A percentile compares a stretch with the other conserved stretches of the same genome.
phyloP scores from a whole-genome alignment of 2,113 vertebrate species.

The Pangasianodon hypophthalmus region DNA sequence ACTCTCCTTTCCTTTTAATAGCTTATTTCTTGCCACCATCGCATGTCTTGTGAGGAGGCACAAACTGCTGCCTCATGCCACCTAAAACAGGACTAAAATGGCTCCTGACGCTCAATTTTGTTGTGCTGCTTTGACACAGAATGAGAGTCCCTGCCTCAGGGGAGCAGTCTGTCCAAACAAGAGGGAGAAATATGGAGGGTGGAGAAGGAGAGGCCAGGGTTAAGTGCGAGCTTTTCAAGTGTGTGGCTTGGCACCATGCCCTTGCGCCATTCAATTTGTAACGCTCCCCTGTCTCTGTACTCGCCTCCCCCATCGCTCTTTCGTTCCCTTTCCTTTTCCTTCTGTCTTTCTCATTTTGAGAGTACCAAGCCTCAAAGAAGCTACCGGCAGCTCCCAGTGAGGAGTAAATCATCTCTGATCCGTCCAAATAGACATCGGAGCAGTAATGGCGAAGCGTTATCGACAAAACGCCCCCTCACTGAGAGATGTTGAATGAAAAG shows the following conservation, averaged over 20 bases:
- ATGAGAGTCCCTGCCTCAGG: conserved; percentile 29
- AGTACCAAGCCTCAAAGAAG: conserved; percentile 3
- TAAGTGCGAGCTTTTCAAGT: conserved; percentile 19
- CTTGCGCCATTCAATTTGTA: conserved; percentile 40
- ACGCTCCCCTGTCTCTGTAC: conserved; percentile 24
- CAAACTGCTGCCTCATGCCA: conserved; percentile 8
- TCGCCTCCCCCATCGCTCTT: conserved; percentile 13
- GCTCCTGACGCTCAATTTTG: conserved; percentile 1
- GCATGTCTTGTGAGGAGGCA: not conserved
- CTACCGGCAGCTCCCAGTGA: not conserved
- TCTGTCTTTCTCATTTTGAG: conserved; percentile 15
- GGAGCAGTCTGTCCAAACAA: conserved; percentile 30
- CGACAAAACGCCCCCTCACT: conserved; percentile 24
- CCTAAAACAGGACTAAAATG: conserved; percentile 33
- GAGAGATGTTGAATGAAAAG: conserved; percentile 34
- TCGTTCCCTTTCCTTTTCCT: not conserved
- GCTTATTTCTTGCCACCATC: conserved; percentile 14
- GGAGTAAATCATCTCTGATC: conserved; percentile 44
- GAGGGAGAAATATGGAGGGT: conserved; percentile 37
- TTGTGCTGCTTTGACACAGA: conserved; percentile 10
- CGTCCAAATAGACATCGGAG: conserved; percentile 48
- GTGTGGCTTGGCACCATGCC: conserved; percentile 37
- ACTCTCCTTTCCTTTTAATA: not conserved
- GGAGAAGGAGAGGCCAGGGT: conserved; percentile 38
- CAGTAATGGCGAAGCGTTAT: conserved; percentile 44